phyloP scores from a whole-genome alignment of 2,888 invertebrate species.

The Endomychus coccineus region DNA sequence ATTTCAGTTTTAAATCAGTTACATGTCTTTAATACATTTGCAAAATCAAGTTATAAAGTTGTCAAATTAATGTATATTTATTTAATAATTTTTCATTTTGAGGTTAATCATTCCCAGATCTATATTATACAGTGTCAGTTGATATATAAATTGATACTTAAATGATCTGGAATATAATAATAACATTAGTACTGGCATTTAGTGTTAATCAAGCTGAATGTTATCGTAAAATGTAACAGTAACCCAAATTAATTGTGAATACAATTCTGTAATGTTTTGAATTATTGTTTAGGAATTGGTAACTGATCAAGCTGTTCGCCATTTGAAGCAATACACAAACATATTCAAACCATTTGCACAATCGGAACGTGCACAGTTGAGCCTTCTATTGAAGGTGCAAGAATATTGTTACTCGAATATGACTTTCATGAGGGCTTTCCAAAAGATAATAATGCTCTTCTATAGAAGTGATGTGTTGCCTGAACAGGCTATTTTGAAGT shows the following conservation, averaged over 20 bases:
- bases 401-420: constrained; percentile 98
- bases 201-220: constrained; percentile 22
- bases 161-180: constrained; percentile 23
- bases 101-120: no score
- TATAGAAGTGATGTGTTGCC: constrained; percentile 94
- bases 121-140: no score
- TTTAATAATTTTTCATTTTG: no score
- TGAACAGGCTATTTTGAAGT: constrained; percentile 91
- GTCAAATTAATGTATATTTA: no score
- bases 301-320: constrained; percentile 90
- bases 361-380: constrained; percentile 79
- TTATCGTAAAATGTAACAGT: constrained; percentile 29
- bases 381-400: constrained; percentile 85
- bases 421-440: constrained; percentile 98
- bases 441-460: constrained; percentile 91
- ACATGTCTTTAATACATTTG: no score
- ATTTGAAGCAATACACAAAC: constrained; percentile 77
- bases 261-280: constrained; percentile 12
- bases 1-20: no score
- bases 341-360: constrained; percentile 82
- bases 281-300: constrained; percentile 60
- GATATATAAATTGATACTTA: no score
- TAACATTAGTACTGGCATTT: constrained; percentile 33
- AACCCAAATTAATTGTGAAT: no score
- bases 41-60: no score